phyloP scores from a whole-genome alignment of 2,888 invertebrate species.

The Priocnemis perturbator region DNA sequence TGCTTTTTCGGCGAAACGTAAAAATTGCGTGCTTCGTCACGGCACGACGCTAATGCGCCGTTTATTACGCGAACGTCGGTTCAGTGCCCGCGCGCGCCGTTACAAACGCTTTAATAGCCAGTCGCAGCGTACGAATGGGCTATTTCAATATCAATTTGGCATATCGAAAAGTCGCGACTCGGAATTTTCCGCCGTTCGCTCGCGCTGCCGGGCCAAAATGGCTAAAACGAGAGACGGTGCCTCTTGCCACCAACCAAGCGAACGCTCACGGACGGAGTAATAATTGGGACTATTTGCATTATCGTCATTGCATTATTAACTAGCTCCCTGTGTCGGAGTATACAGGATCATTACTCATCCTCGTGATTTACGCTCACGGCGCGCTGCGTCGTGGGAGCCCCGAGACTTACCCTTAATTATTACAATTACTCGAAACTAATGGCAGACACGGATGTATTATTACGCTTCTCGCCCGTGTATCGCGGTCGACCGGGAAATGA shows the following conservation, averaged over 20 bases:
- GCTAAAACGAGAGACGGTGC: too few relatives aligned
- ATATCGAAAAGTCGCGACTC: too few relatives aligned
- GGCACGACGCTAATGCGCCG: constrained; percentile 22
- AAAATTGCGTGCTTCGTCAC: constrained; percentile 6
- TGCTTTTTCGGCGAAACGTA: too few relatives aligned
- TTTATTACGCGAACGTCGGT: background rate
- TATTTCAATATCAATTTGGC: too few relatives aligned
- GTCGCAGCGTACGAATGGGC: too few relatives aligned
- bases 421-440: constrained; percentile 27
- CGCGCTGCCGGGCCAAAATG: too few relatives aligned
- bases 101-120: too few relatives aligned
- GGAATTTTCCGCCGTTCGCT: too few relatives aligned
- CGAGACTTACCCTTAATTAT: constrained; percentile 29
- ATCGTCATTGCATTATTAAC: background rate
- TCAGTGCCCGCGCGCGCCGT: too few relatives aligned
- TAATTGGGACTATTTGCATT: background rate
- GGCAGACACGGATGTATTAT: constrained; percentile 32
- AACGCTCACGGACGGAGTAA: background rate
- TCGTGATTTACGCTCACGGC: background rate
- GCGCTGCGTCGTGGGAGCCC: constrained; percentile 17
- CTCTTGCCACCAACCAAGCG: too few relatives aligned
- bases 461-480: constrained; percentile 16
- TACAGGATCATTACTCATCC: too few relatives aligned
- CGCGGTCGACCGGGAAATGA: constrained; percentile 16
- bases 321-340: too few relatives aligned